These are phyloP conservation scores for Melitaea cinxia DNA, from an alignment of 1,140 invertebrate species.

Conservation along the genomic window DNA sequence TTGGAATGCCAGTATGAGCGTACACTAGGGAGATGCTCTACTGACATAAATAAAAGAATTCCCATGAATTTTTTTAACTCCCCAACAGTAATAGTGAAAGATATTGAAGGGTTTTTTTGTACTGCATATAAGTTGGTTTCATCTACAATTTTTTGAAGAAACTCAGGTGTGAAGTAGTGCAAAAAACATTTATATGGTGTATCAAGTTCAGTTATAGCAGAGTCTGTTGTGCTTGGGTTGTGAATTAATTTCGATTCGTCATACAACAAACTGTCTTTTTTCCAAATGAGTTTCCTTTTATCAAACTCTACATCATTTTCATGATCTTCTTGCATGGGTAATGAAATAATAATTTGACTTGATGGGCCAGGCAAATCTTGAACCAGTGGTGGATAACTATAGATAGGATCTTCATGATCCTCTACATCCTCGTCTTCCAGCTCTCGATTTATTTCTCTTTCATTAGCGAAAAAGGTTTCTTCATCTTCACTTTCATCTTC, in stretches of 20 bases:
- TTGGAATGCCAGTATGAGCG: conserved; percentile 37
- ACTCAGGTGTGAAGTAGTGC: conserved; percentile 43
- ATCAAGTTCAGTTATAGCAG: conserved; percentile 46
- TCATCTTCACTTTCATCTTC: conserved; percentile 50
- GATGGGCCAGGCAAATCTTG: conserved; percentile 46
- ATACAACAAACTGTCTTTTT: conserved; percentile 46
- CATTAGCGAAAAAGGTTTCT: conserved; percentile 42
- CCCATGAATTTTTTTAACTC: neutral
- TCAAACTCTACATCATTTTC: conserved; percentile 44
- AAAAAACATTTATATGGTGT: conserved; percentile 50
- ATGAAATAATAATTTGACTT: conserved; percentile 44
- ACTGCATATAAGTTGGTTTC: conserved; percentile 42
- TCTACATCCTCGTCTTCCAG: conserved; percentile 45
- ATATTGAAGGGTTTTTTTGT: conserved; percentile 35
- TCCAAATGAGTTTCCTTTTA: conserved; percentile 52
- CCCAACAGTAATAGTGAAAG: conserved; percentile 6
- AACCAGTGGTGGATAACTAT: conserved; percentile 50
- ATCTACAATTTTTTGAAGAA: conserved; percentile 48
- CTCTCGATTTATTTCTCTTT: conserved; percentile 45
- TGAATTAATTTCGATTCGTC: conserved; percentile 43
- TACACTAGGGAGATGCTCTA: neutral
- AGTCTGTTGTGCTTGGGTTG: conserved; percentile 39
- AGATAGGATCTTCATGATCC: conserved; percentile 46
- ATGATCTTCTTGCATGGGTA: conserved; percentile 45
- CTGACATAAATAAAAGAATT: neutral